phyloP scores from a whole-genome alignment of 2,113 vertebrate species.

The Anthoscopus minutus region DNA sequence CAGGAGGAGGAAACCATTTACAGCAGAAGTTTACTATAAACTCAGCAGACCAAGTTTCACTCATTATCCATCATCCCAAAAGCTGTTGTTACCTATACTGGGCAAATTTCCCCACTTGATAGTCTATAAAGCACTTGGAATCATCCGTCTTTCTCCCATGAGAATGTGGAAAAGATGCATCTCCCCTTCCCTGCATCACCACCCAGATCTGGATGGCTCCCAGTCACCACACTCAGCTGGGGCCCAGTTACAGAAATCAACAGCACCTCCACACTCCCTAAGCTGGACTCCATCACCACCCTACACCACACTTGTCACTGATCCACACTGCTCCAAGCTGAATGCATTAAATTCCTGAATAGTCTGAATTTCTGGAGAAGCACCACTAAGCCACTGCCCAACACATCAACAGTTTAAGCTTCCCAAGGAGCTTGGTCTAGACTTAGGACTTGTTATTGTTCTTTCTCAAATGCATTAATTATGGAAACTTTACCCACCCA shows the following conservation, averaged over 20 bases:
- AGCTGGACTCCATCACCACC: neutral
- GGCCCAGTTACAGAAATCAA: neutral
- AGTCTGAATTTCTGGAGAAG: neutral
- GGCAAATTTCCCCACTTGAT: neutral
- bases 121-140: neutral
- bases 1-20: neutral
- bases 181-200: neutral
- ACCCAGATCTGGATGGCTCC: neutral
- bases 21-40: neutral
- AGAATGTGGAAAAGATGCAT: neutral
- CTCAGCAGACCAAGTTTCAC: neutral
- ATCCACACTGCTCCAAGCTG: neutral
- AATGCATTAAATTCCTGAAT: neutral
- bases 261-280: neutral
- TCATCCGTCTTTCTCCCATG: neutral
- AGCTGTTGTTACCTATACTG: neutral
- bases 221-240: neutral
- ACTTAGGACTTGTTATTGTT: neutral
- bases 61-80: neutral
- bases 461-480: neutral
- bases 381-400: neutral
- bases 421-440: neutral
- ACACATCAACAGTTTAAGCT: neutral
- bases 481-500: neutral
- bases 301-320: accelerated